Base-by-base conservation (phyloP, 2,797 vertebrate species). In the Miopithecus talapoin region DNA sequence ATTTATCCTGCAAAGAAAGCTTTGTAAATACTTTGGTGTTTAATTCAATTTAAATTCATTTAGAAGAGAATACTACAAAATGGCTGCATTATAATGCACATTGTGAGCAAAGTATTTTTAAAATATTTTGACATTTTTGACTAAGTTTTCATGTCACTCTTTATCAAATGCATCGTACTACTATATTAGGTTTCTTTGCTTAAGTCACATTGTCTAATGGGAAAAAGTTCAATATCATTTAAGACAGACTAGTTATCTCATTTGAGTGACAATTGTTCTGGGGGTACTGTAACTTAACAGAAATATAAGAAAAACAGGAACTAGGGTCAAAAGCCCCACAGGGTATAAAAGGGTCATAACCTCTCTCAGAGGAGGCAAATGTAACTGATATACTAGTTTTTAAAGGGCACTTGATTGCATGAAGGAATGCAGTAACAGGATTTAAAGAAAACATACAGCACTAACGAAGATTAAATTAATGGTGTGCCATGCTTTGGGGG, bases 291-390 rank as follows among this genome's bases (percentile, higher is more conserved):
- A 89, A 85, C 87, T 97, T 97, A 74, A 26, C 95, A 96, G 97
- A 97, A 53, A 85, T 10, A 76, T 1, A 93, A 83, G 61, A 96
- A 95, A 2, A 95, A 85, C 36, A 33, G 98, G 96, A 98, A 97
- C 68, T 79, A 70, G 64, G 97, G 97, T 98, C 96, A 97, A 74
- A 97, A 98, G 97, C 96, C 68, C 80, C 97, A 96, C 96, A 98
- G 99, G 99, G 99, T 98, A 98, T 97, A 87, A 98, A 99, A 98
- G 98, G 99, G 99, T 99, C 99, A 98, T 97, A 98, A 98, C 98
- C 99, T 99, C 98, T 99, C 98, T 99, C 98, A 98, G 98, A 99
- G 98, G 98, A 98, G 98, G 98, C 98, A 98, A 99, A 98, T 98
- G 98, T 99, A 98, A 99, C 99, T 97, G 98, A 97, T 98, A 95